phyloP scores from a whole-genome alignment of 2,797 vertebrate species.

The Peromyscus nudipes region DNA sequence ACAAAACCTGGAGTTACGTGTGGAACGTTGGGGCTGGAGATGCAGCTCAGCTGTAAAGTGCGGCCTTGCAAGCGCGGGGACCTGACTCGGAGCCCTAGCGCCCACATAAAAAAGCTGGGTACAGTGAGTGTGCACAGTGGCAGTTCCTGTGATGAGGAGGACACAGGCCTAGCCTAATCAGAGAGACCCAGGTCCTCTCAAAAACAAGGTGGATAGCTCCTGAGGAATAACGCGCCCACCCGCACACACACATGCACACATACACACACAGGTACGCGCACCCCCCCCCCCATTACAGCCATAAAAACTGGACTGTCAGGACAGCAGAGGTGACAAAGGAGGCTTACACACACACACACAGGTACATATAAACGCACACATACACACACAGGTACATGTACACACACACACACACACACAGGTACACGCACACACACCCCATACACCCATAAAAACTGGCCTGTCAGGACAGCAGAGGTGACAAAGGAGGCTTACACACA shows the following conservation, averaged over 20 bases:
- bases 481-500: neutral
- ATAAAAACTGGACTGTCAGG: slow-evolving; percentile 6
- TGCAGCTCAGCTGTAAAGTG: neutral
- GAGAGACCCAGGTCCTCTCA: neutral
- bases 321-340: neutral
- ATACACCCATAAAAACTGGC: too few relatives aligned
- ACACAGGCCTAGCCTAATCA: neutral
- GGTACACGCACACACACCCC: neutral
- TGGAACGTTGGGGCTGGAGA: neutral
- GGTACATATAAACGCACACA: too few relatives aligned
- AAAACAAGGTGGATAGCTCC: neutral
- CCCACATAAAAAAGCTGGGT: neutral
- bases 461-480: too few relatives aligned
- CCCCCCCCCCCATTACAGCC: neutral
- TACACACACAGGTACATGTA: too few relatives aligned
- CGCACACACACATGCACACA: neutral
- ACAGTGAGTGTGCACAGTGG: neutral
- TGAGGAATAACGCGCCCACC: neutral
- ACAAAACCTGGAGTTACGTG: neutral
- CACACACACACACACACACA: too few relatives aligned
- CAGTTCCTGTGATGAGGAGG: neutral
- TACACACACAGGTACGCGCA: neutral
- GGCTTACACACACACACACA: neutral
- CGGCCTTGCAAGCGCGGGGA: neutral
- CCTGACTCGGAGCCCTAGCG: too few relatives aligned